Percentiles rank a stretch among this genome's conserved stretches.
Conservation (phyloP, 2,797 vertebrate species). For the Orestias chungarensis region DNA sequence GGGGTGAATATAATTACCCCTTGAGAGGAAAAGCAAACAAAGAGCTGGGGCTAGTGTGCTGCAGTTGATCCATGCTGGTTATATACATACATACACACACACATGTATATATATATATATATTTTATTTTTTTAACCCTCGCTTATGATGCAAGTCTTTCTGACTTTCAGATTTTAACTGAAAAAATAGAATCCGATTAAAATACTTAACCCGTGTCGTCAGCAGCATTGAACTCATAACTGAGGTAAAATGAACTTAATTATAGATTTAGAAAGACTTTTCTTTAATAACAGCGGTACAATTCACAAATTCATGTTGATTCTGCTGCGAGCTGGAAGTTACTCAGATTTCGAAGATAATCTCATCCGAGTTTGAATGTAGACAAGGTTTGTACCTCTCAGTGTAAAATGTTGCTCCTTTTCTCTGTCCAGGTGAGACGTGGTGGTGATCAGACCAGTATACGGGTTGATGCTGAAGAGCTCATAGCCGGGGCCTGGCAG, state of each 20-base stretch:
- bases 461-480: slow-evolving; percentile 84
- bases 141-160: slow-evolving; percentile 52
- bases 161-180: slow-evolving; percentile 24
- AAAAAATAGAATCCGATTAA: too few species aligned
- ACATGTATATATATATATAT: too few species aligned
- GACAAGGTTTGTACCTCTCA: slow-evolving; percentile 82
- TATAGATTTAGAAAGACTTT: not conserved
- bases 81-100: not conserved
- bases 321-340: not conserved
- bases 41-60: slow-evolving; percentile 25
- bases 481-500: slow-evolving; percentile 83
- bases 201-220: too few species aligned
- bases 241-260: too few species aligned
- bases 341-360: slow-evolving; percentile 2
- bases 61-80: slow-evolving; percentile 39
- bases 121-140: too few species aligned
- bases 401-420: slow-evolving; percentile 78
- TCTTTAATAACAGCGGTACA: too few species aligned
- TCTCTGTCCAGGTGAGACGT: slow-evolving; percentile 86
- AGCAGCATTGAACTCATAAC: too few species aligned
- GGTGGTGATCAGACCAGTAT: slow-evolving; percentile 86
- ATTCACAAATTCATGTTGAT: too few species aligned
- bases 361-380: not conserved
- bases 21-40: slow-evolving; percentile 51
- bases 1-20: slow-evolving; percentile 56